Base-by-base conservation (phyloP, 1,140 invertebrate genomes). In the Lamellibrachia luymesi region DNA sequence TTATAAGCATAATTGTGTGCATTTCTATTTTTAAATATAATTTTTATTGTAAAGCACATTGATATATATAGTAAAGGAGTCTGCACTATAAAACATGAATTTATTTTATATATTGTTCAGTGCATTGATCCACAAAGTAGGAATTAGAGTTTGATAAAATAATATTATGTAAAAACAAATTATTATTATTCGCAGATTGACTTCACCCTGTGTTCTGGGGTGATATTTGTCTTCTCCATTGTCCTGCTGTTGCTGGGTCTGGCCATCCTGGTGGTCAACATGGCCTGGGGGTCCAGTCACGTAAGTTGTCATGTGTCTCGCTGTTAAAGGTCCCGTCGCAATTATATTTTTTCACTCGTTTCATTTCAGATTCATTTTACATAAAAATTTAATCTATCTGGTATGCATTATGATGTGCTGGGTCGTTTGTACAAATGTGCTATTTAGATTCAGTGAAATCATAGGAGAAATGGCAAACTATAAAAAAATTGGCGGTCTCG, bases 161-260 rank as follows among this genome's bases (percentile, higher is more conserved):
- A 38, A 38, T 38, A 38, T 38, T 38, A 38, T 38, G 38, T 38
- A 38, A 38, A 38, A 38, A 38, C 38, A 38, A 38, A 38, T 38
- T 38, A 51, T 92, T 8, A 6, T 8, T 93, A 2, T 50, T 96
- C 96, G 91, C 95, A 97, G 97, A 97, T 97, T 96, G 97, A 97
- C 95, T 97, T 97, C 94, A 97, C 97, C 8, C 96, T 97, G 95
- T 97, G 96, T 93, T 94, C 95, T 80, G 97, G 97, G 64, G 94
- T 97, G 2, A 93, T 97, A 22, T 96, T 97, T 94, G 96, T 97
- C 22, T 91, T 97, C 25, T 93, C 95, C 7, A 94, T 97, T 94
- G 96, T 97, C 13, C 94, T 97, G 4, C 94, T 97, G 10, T 94
- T 97, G 7, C 96, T 97, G 94, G 96, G 97, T 25, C 94, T 97